Percentiles rank a stretch among this genome's conserved stretches.
These are phyloP conservation scores for Pteromalus puparum DNA, from an alignment of 1,140 invertebrate species.

Conservation along the genomic window DNA sequence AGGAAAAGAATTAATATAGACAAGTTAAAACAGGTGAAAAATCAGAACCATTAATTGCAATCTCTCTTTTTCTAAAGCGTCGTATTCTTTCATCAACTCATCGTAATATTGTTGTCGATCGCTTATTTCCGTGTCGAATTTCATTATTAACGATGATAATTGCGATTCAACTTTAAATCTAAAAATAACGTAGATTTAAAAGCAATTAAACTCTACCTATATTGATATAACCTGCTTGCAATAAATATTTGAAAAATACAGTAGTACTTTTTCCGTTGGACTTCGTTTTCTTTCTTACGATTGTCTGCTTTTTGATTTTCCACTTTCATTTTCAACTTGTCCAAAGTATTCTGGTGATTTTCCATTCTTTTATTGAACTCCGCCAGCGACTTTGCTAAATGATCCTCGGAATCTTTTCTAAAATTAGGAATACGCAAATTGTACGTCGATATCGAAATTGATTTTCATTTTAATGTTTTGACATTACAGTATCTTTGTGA, in stretches of 20 bases:
- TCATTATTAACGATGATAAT: constrained; percentile 56
- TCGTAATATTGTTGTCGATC: constrained; percentile 54
- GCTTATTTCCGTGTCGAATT: constrained; percentile 61
- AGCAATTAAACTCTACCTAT: background rate
- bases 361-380: constrained; percentile 20
- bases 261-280: constrained; percentile 56
- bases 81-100: constrained; percentile 51
- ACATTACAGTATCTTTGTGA: constrained; percentile 6
- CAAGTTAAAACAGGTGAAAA: background rate
- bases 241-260: constrained; percentile 25
- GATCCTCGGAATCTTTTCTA: constrained; percentile 30
- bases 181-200: background rate
- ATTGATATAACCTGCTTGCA: background rate
- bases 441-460: background rate
- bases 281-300: constrained; percentile 52
- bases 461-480: background rate
- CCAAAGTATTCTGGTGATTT: constrained; percentile 28
- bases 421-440: constrained; percentile 6
- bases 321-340: constrained; percentile 51
- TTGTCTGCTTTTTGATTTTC: constrained; percentile 43
- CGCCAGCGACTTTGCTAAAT: background rate
- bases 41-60: constrained; percentile 2
- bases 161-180: constrained; percentile 63
- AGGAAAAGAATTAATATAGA: background rate
- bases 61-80: constrained; percentile 49